Conservation (phyloP, 2,888 invertebrate species). For the Macroteleia sp. region DNA sequence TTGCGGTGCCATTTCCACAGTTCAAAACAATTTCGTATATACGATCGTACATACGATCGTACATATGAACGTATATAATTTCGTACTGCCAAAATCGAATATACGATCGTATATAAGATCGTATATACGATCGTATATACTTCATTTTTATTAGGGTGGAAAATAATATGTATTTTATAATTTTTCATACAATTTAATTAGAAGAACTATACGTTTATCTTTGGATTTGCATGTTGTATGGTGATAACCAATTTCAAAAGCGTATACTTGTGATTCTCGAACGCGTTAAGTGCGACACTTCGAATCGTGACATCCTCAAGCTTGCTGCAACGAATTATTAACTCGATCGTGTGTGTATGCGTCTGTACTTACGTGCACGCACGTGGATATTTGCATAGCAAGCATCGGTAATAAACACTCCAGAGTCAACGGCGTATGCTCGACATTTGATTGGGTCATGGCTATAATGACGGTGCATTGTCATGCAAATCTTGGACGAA, state of each 20-base stretch:
- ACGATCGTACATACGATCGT: no score
- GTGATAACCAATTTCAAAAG: slow-evolving; percentile 17
- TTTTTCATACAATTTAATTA: no score
- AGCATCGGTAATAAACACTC: slow-evolving; percentile 76
- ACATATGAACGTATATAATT: no score
- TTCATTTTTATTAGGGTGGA: no score
- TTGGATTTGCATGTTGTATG: no score
- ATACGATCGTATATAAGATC: no score
- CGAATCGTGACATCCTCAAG: slow-evolving; percentile 44
- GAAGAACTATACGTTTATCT: no score
- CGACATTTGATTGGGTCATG: slow-evolving; percentile 80
- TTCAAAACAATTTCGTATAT: no score
- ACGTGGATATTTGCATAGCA: slow-evolving; percentile 65
- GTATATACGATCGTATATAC: no score
- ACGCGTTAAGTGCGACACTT: slow-evolving; percentile 45
- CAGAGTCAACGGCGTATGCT: slow-evolving; percentile 78
- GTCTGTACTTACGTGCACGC: slow-evolving; percentile 62
- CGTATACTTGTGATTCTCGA: slow-evolving; percentile 18
- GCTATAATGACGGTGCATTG: slow-evolving; percentile 81
- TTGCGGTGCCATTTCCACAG: no score
- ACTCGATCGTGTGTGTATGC: slow-evolving; percentile 44
- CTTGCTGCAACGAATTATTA: slow-evolving; percentile 58
- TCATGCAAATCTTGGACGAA: slow-evolving; percentile 80
- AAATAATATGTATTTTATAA: no score
- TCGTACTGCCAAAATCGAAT: no score